Conservation (phyloP, 1,140 invertebrate genomes). For the Bombus affinis region DNA sequence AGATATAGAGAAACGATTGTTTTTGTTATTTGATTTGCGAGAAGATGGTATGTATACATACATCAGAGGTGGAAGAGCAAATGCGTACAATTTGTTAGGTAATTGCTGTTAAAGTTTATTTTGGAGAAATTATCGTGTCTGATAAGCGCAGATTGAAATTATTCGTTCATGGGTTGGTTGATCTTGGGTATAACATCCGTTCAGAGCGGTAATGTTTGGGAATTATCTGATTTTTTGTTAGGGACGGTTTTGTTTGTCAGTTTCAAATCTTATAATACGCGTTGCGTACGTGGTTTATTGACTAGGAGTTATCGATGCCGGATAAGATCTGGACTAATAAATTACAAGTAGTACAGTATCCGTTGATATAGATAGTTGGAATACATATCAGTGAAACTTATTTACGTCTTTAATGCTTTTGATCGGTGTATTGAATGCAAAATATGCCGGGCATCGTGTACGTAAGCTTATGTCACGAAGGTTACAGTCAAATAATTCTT, state of each 20-base stretch:
- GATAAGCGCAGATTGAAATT: background rate
- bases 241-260: background rate
- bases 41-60: background rate
- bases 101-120: background rate
- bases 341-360: background rate
- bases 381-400: conserved; percentile 14
- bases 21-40: background rate
- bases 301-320: background rate
- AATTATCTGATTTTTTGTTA: background rate
- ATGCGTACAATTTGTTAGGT: background rate
- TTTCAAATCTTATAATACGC: background rate
- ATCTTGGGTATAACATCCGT: too few species aligned
- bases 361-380: background rate
- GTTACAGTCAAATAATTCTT: conserved; percentile 49
- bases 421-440: conserved; percentile 72
- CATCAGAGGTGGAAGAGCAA: background rate
- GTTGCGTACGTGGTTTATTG: background rate
- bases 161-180: too few species aligned
- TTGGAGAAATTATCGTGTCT: background rate
- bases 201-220: background rate
- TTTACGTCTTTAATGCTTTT: conserved; percentile 57
- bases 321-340: background rate
- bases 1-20: background rate
- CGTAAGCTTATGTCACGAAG: conserved; percentile 69
- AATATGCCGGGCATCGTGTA: conserved; percentile 56